phyloP scores from a whole-genome alignment of 2,888 invertebrate species.

The Lasioglossum malachurum region DNA sequence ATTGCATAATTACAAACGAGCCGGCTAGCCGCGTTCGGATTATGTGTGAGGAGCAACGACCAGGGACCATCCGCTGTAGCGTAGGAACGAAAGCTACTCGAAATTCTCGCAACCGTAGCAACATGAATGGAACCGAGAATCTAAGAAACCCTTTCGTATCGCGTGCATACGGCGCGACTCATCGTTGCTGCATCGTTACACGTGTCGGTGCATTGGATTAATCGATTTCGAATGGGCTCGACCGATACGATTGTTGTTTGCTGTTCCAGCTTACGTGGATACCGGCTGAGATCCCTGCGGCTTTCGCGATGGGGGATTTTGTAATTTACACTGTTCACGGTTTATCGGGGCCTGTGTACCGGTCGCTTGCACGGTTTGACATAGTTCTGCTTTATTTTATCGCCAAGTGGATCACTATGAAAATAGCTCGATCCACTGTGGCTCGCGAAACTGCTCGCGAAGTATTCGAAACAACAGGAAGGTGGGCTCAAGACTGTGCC shows the following conservation, averaged over 20 bases:
- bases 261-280: background rate
- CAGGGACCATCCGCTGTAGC: slow-evolving; percentile 30
- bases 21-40: slow-evolving; percentile 42
- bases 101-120: slow-evolving; percentile 26
- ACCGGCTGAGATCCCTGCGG: background rate
- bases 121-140: background rate
- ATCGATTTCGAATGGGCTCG: background rate
- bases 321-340: background rate
- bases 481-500: background rate
- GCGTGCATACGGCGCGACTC: background rate
- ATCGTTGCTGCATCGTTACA: background rate
- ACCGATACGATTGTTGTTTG: slow-evolving; percentile 23
- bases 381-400: background rate
- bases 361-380: background rate
- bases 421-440: background rate
- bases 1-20: slow-evolving; percentile 69
- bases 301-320: background rate
- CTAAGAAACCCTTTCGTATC: background rate
- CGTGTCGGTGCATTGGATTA: background rate
- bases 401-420: background rate
- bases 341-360: background rate
- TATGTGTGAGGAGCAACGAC: slow-evolving; percentile 46
- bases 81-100: slow-evolving; percentile 32
- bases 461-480: background rate
- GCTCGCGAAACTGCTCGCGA: background rate